phyloP scores from a whole-genome alignment of 2,113 vertebrate species.

The Tricholaema leucomelas region DNA sequence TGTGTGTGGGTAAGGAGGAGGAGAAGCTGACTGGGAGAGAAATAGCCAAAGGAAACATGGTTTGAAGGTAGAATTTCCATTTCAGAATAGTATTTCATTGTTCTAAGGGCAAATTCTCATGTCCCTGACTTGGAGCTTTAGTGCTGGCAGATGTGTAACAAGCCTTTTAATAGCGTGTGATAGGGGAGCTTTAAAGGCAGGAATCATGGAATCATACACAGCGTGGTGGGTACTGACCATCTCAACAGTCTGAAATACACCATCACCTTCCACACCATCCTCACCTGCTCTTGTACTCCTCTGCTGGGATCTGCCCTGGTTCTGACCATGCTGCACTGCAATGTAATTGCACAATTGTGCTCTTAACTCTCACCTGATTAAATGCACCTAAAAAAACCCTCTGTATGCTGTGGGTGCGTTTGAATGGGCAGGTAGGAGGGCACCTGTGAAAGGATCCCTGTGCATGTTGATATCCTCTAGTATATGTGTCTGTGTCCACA shows the following conservation, averaged over 20 bases:
- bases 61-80: not conserved
- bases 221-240: not conserved
- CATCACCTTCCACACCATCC: not conserved
- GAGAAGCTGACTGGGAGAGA: not conserved
- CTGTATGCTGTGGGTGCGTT: rapidly evolving
- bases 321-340: rapidly evolving
- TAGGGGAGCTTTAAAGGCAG: not conserved
- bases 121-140: not conserved
- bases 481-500: not conserved
- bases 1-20: not conserved
- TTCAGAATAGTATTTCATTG: not conserved
- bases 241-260: not conserved
- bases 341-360: rapidly evolving
- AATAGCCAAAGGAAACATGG: not conserved
- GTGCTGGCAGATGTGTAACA: not conserved
- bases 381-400: rapidly evolving
- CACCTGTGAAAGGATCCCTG: not conserved
- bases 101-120: not conserved
- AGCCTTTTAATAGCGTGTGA: not conserved
- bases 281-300: not conserved
- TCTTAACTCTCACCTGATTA: not conserved
- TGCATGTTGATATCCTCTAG: rapidly evolving
- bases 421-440: not conserved
- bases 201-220: not conserved
- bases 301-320: not conserved